Conservation (phyloP, 2,797 vertebrate species). For the Acridotheres tristis region DNA sequence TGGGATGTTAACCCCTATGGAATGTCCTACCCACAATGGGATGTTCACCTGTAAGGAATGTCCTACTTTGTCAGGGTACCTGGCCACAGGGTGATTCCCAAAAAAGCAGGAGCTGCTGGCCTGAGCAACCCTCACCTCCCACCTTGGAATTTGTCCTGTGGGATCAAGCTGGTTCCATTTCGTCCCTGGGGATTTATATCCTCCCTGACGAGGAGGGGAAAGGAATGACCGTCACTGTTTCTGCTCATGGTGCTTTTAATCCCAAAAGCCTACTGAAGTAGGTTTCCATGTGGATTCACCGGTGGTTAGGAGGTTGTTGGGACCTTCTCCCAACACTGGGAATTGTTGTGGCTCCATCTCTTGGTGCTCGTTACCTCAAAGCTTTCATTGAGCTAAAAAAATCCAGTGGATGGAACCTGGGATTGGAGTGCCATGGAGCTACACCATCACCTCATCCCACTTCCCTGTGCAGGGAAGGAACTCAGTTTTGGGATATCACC, state of each 20-base stretch:
- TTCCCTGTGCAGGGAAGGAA: fast-evolving
- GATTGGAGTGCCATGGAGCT: background rate
- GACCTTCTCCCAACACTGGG: fast-evolving
- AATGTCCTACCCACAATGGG: background rate
- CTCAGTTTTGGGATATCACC: background rate
- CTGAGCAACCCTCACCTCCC: background rate
- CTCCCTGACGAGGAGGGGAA: background rate
- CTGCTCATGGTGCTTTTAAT: background rate
- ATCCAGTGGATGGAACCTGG: fast-evolving
- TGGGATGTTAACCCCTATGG: background rate
- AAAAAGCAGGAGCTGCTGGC: background rate
- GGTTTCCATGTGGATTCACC: background rate
- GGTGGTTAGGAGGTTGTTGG: background rate
- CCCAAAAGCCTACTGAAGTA: background rate
- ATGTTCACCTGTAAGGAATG: background rate
- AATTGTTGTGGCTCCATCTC: background rate
- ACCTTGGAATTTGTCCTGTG: background rate
- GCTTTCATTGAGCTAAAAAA: background rate
- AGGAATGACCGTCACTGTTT: background rate
- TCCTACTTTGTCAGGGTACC: background rate
- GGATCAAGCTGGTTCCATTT: background rate
- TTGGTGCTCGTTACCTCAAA: background rate
- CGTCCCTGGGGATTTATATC: background rate
- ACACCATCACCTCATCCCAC: background rate
- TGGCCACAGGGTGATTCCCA: fast-evolving